Conservation (phyloP, 2,888 invertebrate species). For the Diaprepes abbreviatus region DNA sequence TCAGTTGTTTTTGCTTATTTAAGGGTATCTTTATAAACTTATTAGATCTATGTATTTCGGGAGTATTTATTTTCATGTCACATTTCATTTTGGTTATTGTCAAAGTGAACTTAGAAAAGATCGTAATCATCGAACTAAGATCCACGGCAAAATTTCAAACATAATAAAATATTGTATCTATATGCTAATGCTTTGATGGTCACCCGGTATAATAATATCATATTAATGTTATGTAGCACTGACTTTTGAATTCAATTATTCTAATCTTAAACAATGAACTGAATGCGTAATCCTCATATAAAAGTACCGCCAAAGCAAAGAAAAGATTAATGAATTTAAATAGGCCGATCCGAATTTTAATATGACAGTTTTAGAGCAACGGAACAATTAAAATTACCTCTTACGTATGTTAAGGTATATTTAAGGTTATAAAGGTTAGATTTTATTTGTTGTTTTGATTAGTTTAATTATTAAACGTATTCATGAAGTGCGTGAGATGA, state of each 20-base stretch:
- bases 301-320: slow-evolving; percentile 19
- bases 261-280: slow-evolving; percentile 1
- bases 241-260: slow-evolving; percentile 12
- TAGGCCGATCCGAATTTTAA: slow-evolving; percentile 23
- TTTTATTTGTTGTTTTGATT: slow-evolving; percentile 3
- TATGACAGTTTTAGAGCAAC: slow-evolving; percentile 28
- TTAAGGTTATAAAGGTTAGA: slow-evolving; percentile 10
- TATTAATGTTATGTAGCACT: not conserved
- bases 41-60: too few species aligned
- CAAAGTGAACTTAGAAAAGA: too few species aligned
- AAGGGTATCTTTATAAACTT: too few species aligned
- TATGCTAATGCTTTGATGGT: too few species aligned
- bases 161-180: too few species aligned
- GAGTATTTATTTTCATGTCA: too few species aligned
- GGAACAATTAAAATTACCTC: slow-evolving; percentile 23
- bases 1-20: too few species aligned
- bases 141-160: too few species aligned
- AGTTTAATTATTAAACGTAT: not conserved
- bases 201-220: not conserved
- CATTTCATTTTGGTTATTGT: too few species aligned
- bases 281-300: not conserved
- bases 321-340: slow-evolving; percentile 29
- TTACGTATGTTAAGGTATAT: not conserved
- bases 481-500: not conserved
- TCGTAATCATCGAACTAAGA: too few species aligned